phyloP scores from a whole-genome alignment of 2,888 invertebrate species.

The Agapetus fuscipes region DNA sequence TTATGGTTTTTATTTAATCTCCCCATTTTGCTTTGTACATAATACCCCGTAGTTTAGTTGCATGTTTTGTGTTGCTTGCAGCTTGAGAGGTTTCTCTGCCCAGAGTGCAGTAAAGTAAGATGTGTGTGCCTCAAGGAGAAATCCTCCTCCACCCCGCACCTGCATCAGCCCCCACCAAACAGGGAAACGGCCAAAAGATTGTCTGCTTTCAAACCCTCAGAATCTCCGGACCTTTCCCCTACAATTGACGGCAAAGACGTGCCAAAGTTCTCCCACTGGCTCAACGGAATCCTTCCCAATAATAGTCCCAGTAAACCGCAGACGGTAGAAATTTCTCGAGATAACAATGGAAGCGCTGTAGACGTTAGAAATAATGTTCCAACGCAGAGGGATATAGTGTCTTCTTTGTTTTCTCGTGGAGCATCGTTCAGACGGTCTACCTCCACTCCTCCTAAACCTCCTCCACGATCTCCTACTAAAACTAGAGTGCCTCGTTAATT shows the following conservation, averaged over 20 bases:
- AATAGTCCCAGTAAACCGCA: not conserved
- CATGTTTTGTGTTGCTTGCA: conserved; percentile 55
- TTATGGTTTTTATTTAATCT: too few relatives aligned
- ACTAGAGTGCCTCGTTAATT: not conserved
- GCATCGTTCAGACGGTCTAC: conserved; percentile 14
- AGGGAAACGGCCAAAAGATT: conserved; percentile 26
- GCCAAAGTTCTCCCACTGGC: not conserved
- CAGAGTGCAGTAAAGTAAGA: conserved; percentile 59
- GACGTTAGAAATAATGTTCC: conserved; percentile 2
- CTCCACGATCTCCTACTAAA: conserved; percentile 15
- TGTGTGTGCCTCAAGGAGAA: conserved; percentile 46
- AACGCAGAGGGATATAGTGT: conserved; percentile 1
- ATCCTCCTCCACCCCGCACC: conserved; percentile 21
- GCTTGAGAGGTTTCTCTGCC: conserved; percentile 66
- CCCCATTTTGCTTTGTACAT: conserved; percentile 6
- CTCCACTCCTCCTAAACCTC: conserved; percentile 11
- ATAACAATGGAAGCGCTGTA: not conserved
- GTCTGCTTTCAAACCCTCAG: conserved; percentile 21
- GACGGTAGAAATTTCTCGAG: not conserved
- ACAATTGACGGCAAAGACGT: not conserved
- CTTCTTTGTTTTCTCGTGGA: conserved; percentile 12
- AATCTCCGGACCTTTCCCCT: too few relatives aligned
- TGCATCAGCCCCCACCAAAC: conserved; percentile 7
- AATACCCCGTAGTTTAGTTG: conserved; percentile 28
- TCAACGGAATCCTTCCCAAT: not conserved